Base-by-base conservation (phyloP, 2,888 invertebrate genomes). In the Neoscelio sp. region DNA sequence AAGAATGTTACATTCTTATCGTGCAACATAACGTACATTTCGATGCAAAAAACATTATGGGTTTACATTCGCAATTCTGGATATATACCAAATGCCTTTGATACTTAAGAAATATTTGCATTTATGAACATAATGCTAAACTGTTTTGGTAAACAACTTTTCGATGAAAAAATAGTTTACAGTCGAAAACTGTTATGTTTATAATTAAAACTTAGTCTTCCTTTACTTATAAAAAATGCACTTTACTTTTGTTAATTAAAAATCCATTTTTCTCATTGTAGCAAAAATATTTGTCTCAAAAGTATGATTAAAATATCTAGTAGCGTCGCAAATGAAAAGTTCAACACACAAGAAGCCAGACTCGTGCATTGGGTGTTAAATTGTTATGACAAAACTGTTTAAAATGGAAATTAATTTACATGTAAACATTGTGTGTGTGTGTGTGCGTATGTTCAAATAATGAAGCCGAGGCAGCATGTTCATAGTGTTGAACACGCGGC, bases 341-440 rank as follows among this genome's bases (percentile, higher is more conserved):
- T 23, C 4, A 23, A 23, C 3, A 23, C 6, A 12, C 26, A 20
- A 50, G 28, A 42, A 30, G 13, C 20, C 20, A 64, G 12, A 23
- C 26, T 8, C 26, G 38, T 6, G 35, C 38, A 35, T 38, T 54
- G 52, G 54, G 58, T 67, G 28, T 26, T 44, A 67, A 75, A 67
- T 33, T 33, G 48, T 67, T 13, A 38, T 20, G 28, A 52, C 52
- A 75, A 75, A 62, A 76, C 30, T 58, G 52, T 56, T n/a, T 42
- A 30, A 52, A 56, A 42, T 58, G 70, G 23, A 77, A 77, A 77
- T 71, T 77, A 71, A 77, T 71, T 52, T 70, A 56, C 52, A 77
- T 71, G 77, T 71, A 77, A 71, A 77, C 64, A 65, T 71, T 71
- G 65, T n/a, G n/a, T n/a, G n/a, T n/a, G n/a, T n/a, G n/a, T n/a